phyloP scores from a whole-genome alignment of 1,140 invertebrate genomes.

The Tenebrio molitor region DNA sequence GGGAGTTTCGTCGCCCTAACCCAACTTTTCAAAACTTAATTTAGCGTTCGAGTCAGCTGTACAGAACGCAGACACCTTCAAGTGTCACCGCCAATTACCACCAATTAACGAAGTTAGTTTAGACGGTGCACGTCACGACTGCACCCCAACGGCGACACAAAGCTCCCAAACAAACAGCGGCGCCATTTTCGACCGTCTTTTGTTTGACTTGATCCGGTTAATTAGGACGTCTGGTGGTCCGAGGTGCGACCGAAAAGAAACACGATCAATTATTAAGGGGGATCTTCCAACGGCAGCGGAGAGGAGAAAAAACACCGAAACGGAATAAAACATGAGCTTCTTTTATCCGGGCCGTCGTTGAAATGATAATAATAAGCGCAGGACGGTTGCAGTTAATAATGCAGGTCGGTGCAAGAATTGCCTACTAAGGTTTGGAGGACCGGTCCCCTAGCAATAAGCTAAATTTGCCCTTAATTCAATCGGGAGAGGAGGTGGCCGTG shows the following conservation, averaged over 20 bases:
- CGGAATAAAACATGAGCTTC: conserved; percentile 30
- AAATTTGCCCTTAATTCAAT: conserved; percentile 55
- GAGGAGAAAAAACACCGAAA: conserved; percentile 5
- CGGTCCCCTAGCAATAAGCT: conserved; percentile 53
- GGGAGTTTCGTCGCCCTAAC: conserved; percentile 15
- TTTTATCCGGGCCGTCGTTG: conserved; percentile 15
- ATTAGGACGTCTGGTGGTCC: conserved; percentile 19
- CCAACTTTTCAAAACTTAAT: conserved; percentile 58
- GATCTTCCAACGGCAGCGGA: background rate
- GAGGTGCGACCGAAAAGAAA: background rate
- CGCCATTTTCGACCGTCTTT: conserved; percentile 20
- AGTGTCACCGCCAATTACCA: conserved; percentile 56
- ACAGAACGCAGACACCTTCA: conserved; percentile 54
- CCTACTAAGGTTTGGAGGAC: conserved; percentile 27
- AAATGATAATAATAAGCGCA: conserved; percentile 26
- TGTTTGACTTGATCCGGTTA: conserved; percentile 21
- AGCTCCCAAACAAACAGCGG: conserved; percentile 11
- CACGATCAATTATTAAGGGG: conserved; percentile 1
- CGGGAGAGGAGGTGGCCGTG: conserved; percentile 50
- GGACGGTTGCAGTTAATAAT: conserved; percentile 29
- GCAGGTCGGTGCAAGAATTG: conserved; percentile 12
- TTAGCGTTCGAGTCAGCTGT: conserved; percentile 54
- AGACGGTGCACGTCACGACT: conserved; percentile 20
- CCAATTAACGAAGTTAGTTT: conserved; percentile 55
- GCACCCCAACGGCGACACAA: conserved; percentile 13